Conservation (phyloP, 2,888 invertebrate genomes). For the Sesia bembeciformis region DNA sequence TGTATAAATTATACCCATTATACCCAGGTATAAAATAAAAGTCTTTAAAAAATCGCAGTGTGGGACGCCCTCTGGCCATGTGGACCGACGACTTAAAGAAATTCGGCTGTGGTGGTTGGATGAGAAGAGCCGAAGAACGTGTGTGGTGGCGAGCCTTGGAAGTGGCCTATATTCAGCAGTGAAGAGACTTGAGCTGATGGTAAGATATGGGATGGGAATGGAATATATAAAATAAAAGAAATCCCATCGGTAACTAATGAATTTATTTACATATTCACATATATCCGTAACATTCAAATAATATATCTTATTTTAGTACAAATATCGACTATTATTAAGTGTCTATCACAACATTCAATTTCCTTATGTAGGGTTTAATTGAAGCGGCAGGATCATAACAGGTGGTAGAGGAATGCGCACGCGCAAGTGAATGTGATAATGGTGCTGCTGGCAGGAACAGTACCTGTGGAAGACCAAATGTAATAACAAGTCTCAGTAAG, state of each 20-base stretch:
- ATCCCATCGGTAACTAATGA: constrained; percentile 50
- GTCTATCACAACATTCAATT: constrained; percentile 72
- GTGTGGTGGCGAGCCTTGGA: too few relatives aligned
- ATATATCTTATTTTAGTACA: constrained; percentile 45
- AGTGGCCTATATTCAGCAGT: too few relatives aligned
- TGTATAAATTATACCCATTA: too few relatives aligned
- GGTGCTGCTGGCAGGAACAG: constrained; percentile 6
- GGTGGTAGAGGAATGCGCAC: constrained; percentile 2
- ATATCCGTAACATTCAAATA: constrained; percentile 64
- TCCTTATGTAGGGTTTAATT: constrained; percentile 25
- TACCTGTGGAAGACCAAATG: constrained; percentile 14
- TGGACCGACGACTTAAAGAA: too few relatives aligned
- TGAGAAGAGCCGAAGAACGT: too few relatives aligned
- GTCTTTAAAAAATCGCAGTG: too few relatives aligned
- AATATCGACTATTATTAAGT: constrained; percentile 31
- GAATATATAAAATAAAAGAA: constrained; percentile 18
- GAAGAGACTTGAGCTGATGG: too few relatives aligned
- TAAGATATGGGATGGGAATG: background rate
- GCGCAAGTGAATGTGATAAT: constrained; percentile 17
- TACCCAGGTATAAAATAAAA: too few relatives aligned
- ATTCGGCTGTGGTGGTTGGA: too few relatives aligned
- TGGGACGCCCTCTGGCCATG: too few relatives aligned
- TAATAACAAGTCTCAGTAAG: background rate
- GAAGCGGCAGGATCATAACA: constrained; percentile 10
- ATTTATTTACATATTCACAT: constrained; percentile 74